phyloP scores from a whole-genome alignment of 2,113 vertebrate genomes.

The Rhinogobius similis region DNA sequence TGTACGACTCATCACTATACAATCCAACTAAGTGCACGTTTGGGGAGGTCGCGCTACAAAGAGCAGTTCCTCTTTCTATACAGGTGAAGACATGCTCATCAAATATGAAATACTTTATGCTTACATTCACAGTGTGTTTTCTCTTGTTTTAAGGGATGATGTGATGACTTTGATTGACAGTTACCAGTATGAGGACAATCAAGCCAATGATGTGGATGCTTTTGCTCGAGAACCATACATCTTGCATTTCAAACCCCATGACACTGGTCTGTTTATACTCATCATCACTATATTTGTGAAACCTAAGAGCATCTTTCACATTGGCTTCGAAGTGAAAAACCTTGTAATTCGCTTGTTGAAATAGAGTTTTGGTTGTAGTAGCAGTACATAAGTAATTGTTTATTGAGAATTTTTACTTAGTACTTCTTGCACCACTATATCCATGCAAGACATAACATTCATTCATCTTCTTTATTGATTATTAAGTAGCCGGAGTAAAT shows the following conservation, averaged over 20 bases:
- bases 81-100: conserved; percentile 43
- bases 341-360: not conserved
- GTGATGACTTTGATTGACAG: conserved; percentile 48
- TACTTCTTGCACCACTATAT: not conserved
- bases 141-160: conserved; percentile 43
- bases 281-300: not conserved
- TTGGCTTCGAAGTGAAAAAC: not conserved
- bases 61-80: conserved; percentile 77
- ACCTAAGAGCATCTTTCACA: not conserved
- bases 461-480: too few relatives aligned
- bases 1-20: conserved; percentile 57
- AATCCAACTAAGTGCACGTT: conserved; percentile 56
- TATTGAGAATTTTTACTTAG: not conserved
- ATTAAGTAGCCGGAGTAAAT: not conserved
- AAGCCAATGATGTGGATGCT: conserved; percentile 56
- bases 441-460: too few relatives aligned
- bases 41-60: conserved; percentile 70
- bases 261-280: conserved; percentile 44
- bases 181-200: conserved; percentile 70
- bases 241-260: conserved; percentile 58
- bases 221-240: conserved; percentile 70
- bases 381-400: not conserved
- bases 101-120: not conserved
- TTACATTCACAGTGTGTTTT: not conserved
- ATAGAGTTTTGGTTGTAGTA: not conserved